A percentile compares a stretch with the other conserved stretches of the same genome.
Conservation (phyloP, 2,888 invertebrate species). For the Automeris io region DNA sequence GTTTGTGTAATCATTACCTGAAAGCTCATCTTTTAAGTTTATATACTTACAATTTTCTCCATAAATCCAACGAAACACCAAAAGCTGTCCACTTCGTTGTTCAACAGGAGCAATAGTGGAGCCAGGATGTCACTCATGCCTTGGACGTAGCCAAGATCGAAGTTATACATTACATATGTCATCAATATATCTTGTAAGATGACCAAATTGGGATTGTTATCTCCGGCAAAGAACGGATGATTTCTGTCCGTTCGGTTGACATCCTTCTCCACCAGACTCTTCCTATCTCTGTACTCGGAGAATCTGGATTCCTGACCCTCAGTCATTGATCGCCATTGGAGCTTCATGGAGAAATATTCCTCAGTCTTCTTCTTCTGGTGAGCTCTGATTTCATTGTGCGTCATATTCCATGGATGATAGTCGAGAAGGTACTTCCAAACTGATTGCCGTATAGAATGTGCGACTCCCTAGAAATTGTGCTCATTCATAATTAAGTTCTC, state of each 20-base stretch:
- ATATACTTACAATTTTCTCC: conserved; percentile 89
- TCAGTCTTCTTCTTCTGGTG: conserved; percentile 84
- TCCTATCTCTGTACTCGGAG: conserved; percentile 91
- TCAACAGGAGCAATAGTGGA: conserved; percentile 91
- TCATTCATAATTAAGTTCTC: too few relatives aligned
- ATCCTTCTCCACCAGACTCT: conserved; percentile 97
- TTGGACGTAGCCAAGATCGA: conserved; percentile 96
- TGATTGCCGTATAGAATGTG: conserved; percentile 83
- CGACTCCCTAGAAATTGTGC: conserved; percentile 81
- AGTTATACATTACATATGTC: conserved; percentile 99
- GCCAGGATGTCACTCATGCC: conserved; percentile 99
- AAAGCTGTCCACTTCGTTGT: conserved; percentile 97
- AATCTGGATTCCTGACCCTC: conserved; percentile 91
- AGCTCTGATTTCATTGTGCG: conserved; percentile 81
- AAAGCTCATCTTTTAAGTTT: too few relatives aligned
- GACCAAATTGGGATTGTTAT: conserved; percentile 91
- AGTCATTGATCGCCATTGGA: conserved; percentile 96
- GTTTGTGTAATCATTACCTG: too few relatives aligned
- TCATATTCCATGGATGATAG: conserved; percentile 91
- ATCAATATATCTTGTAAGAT: conserved; percentile 94
- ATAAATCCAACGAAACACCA: conserved; percentile 99
- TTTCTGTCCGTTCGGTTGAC: conserved; percentile 96
- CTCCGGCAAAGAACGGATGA: conserved; percentile 94
- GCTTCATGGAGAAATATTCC: conserved; percentile 96
- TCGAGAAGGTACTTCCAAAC: conserved; percentile 97